Base-by-base conservation (phyloP, 2,113 vertebrate species). In the Fulica atra region DNA sequence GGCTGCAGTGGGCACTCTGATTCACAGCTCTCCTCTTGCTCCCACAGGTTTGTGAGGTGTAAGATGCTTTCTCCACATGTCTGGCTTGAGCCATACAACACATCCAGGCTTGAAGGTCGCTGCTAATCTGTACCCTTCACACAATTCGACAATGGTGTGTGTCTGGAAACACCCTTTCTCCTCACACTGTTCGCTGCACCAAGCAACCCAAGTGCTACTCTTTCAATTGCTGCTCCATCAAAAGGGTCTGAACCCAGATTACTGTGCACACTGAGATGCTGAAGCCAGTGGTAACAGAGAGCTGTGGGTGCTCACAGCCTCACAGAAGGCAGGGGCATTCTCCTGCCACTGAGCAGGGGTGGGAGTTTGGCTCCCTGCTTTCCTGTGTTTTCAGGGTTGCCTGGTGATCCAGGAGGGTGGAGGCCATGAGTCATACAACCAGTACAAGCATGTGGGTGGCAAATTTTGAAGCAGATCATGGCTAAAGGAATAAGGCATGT, bases 281-380 rank as follows among this genome's bases (percentile, higher is more conserved):
- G 5, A 54, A 89, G 23, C 5, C 1, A 0, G 8, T 0, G 0
- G 18, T 35, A 5, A 1, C 0, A 1, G 40, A 28, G 56, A 69
- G 19, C 38, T 84, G 25, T 46, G 44, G 25, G 16, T 89, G 64
- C 77, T 60, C 63, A 76, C 63, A 42, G 57, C 33, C 65, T 36
- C 0, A 0, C 46, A 50, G 81, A 71, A 80, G 29, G 28, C 40
- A 73, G n/a, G 19, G 7, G 18, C 48, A 23, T 10, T 24, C 7
- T 19, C 25, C 8, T 82, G 50, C 28, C 2, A 0, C 14, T 29
- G 19, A 33, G 28, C 6, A 24, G 21, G 9, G 18, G 13, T 24
- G 54, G 26, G 19, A 65, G 13, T 24, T 23, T 51, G 59, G n/a
- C 21, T 87, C n/a, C n/a, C 29, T 42, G 33, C 18, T 85, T 51